These are phyloP conservation scores for Myopa testacea DNA, from an alignment of 2,888 invertebrate genomes.

Conservation along the genomic window DNA sequence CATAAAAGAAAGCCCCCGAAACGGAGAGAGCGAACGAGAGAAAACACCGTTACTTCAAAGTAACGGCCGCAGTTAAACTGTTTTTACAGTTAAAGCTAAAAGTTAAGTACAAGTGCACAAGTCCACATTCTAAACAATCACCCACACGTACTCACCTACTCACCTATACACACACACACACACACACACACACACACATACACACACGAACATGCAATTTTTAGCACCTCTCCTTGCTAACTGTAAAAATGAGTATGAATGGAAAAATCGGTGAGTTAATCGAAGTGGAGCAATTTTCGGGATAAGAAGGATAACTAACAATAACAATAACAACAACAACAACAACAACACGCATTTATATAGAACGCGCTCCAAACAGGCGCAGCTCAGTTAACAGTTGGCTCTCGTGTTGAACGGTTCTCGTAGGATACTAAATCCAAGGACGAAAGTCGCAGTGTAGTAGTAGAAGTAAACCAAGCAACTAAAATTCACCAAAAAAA, in stretches of 20 bases:
- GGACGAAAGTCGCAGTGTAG: constrained; percentile 39
- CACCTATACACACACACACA: background rate
- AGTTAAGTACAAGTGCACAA: too few species aligned
- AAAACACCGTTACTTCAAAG: background rate
- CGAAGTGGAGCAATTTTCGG: constrained; percentile 19
- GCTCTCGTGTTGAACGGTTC: constrained; percentile 61
- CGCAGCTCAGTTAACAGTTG: constrained; percentile 63
- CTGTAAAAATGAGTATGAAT: constrained; percentile 20
- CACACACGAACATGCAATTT: background rate
- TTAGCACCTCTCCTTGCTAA: background rate
- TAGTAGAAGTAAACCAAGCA: constrained; percentile 30
- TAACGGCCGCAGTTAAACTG: too few species aligned
- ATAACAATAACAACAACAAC: constrained; percentile 5
- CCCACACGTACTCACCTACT: too few species aligned
- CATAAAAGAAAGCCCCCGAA: constrained; percentile 9
- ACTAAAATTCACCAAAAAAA: background rate
- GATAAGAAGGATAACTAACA: constrained; percentile 32
- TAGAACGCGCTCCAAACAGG: constrained; percentile 47
- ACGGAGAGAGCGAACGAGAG: constrained; percentile 3
- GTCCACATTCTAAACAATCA: too few species aligned
- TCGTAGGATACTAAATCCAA: constrained; percentile 41
- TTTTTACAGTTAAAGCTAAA: too few species aligned
- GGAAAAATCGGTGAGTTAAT: constrained; percentile 14
- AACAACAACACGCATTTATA: constrained; percentile 22
- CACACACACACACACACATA: background rate